Evolutionary conservation across 1,140 invertebrate genomes (phyloP).

Genomic region (Lethrus apterus): DNA sequence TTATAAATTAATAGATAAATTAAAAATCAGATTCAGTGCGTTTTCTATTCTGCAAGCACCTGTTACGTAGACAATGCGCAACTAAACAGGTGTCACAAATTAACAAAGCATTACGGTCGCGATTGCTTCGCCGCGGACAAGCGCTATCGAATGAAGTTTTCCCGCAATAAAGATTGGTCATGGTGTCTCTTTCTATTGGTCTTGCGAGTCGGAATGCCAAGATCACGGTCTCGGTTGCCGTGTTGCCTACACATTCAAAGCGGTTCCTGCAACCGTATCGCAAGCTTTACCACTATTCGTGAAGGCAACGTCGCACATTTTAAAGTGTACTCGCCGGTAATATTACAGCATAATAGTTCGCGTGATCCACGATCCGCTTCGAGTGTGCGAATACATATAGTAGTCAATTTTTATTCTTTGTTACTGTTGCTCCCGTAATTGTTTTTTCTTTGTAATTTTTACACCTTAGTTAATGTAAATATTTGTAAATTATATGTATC

Average conservation of each 20-base stretch:
- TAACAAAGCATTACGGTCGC: neutral
- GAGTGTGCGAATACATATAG: conserved; percentile 17
- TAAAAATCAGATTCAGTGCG: too few relatives aligned
- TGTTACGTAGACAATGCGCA: neutral
- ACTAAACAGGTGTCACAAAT: neutral
- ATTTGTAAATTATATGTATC: too few relatives aligned
- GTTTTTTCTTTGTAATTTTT: conserved; percentile 4
- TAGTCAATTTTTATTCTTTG: conserved; percentile 1
- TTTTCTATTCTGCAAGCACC: neutral
- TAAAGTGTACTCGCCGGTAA: conserved; percentile 12
- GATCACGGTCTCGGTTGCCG: conserved; percentile 30
- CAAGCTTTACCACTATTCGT: conserved; percentile 17
- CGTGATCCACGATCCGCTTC: conserved; percentile 24
- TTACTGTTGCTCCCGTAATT: neutral
- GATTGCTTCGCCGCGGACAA: neutral
- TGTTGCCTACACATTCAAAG: conserved; percentile 20
- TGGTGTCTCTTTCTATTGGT: conserved; percentile 17
- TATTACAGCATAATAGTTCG: conserved; percentile 26
- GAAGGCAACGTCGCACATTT: conserved; percentile 17
- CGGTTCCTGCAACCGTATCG: conserved; percentile 20
- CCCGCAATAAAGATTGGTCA: conserved; percentile 20
- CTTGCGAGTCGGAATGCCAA: conserved; percentile 32
- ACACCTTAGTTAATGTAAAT: neutral
- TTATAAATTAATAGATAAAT: too few relatives aligned
- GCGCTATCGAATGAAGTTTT: conserved; percentile 22